Base-by-base conservation (phyloP, 2,888 invertebrate species). In the Chymomyza amoena region DNA sequence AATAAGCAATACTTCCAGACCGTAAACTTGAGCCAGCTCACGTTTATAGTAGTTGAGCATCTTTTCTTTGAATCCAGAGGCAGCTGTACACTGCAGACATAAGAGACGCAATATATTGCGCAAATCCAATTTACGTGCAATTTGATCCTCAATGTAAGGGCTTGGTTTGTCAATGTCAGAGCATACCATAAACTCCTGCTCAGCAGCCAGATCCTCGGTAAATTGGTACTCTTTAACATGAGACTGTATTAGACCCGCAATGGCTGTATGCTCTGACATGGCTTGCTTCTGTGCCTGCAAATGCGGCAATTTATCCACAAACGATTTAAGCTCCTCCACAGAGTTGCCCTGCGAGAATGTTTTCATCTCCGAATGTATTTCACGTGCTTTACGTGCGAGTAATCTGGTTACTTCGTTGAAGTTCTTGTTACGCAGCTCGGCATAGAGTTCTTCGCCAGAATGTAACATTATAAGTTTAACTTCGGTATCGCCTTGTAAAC, bases 241-340 rank as follows among this genome's bases (percentile, higher is more conserved):
- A 92, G 97, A 97, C 91, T 98, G 98, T 39, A 99, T 95, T 89
- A 97, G 94, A 91, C 98, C 98, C 0, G 98, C 98, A 80, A 99
- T 97, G 50, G 97, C 96, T 6, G 97, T 98, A 89, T 99, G 98
- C 91, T 94, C 92, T 45, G 96, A 95, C n/a, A 97, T 92, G 1
- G 97, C 97, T 89, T 96, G 95, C 88, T 98, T 97, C 77, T 96
- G 95, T 20, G 95, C 96, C 87, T 98, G 92, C 92, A 99, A 94
- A 81, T 96, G 95, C 0, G 98, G 98, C 76, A 99, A 92, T 64
- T 96, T 95, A 50, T 97, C 95, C 3, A 99, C 98, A 91, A 98
- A 97, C 88, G 96, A 95, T 90, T 97, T 98, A 92, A 99, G 97
- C 92, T 98, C 98, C 85, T 97, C 96, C n/a, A 99, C 96, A 0